Evolutionary conservation across 2,797 vertebrate genomes (phyloP), one percentile per base, ranked within the genome.

Genomic region (Meriones psammophilus): DNA sequence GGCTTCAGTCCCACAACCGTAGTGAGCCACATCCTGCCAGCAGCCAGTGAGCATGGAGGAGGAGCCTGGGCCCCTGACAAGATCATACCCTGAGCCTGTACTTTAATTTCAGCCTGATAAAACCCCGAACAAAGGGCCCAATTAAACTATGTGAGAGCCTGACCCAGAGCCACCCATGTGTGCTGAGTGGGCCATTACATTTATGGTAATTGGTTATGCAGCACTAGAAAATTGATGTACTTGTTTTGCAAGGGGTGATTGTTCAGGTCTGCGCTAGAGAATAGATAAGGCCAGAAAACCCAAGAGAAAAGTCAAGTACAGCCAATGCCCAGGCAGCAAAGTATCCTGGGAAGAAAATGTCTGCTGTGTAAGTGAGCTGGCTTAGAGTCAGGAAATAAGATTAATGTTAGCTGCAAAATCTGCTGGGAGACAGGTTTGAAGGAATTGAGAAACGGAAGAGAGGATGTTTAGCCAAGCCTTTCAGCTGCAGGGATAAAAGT

Each of bases 381-480:
- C 17, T 87, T 28, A 30, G 76, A 84, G 71, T 36, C 88, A 95
- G 50, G 28, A 79, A 73, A 76, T 4, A 6, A 4, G 39, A 88
- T 79, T 81, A 68, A 78, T 1, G 15, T n/a, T 74, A 88, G 66
- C 92, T 89, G 30, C 30, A 83, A 95, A 96, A 88, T 62, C 92
- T 1, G 56, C 0, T 26, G 18, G 42, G 50, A 79, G 85, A 54
- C 20, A 81, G 42, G 88, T 39, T 56, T 42, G 36, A 20, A 76
- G 71, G 71, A 66, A 73, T 8, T 62, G 62, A 64, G 39, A 76
- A 54, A 66, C 36, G 20, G 33, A 83, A 92, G 74, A 28, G 15
- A 28, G 69, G 66, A 74, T 8, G 86, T 76, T 89, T 42, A 74
- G 62, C 39, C 42, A 76, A 88, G 22, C n/a, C 54, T 88, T 88